Percentiles rank a stretch among this genome's conserved stretches.
phyloP scores from a whole-genome alignment of 2,797 vertebrate genomes.

The Alosa sapidissima region DNA sequence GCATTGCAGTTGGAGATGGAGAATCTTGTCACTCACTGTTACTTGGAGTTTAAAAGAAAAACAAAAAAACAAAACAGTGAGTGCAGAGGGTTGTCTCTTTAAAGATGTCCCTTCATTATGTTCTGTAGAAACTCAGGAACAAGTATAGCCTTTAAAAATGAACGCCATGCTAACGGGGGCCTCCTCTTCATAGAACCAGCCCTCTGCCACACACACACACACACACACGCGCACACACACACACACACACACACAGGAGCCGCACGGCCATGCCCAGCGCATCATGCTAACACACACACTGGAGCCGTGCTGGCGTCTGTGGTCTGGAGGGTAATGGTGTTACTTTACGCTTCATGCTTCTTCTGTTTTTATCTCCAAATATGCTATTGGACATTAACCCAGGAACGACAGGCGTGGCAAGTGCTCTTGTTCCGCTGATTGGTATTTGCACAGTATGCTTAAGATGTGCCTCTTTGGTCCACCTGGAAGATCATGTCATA shows the following conservation, averaged over 20 bases:
- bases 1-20: neutral
- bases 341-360: neutral
- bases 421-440: slow-evolving; percentile 7
- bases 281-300: neutral
- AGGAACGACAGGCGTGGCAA: neutral
- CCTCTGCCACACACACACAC: neutral
- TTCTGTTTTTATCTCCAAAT: neutral
- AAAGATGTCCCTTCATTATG: slow-evolving; percentile 24
- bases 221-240: neutral
- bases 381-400: neutral
- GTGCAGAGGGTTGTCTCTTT: slow-evolving; percentile 14
- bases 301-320: neutral
- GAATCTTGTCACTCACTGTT: neutral
- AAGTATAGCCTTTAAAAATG: slow-evolving; percentile 33
- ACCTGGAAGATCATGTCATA: neutral
- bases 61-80: neutral
- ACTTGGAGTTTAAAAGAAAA: neutral
- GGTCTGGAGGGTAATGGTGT: neutral
- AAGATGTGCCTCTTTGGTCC: slow-evolving; percentile 46
- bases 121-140: slow-evolving; percentile 44
- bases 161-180: neutral
- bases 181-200: neutral
- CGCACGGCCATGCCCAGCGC: too few species aligned
- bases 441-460: slow-evolving; percentile 44
- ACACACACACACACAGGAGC: neutral